Conservation (phyloP, 1,140 invertebrate species). For the Leptinotarsa defecta region DNA sequence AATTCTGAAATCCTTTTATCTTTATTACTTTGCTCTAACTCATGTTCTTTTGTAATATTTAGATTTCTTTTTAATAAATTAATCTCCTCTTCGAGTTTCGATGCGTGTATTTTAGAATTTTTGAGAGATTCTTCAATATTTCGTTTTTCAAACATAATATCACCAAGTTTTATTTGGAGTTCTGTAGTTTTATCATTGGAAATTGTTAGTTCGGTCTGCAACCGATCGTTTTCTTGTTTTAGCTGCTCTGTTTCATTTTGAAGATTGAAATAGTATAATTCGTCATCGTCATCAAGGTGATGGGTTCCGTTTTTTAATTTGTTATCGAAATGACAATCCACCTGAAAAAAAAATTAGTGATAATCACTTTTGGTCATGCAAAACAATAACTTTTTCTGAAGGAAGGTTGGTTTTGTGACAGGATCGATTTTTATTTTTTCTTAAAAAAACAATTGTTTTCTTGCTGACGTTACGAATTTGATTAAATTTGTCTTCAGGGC, state of each 20-base stretch:
- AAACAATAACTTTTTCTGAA: too few relatives aligned
- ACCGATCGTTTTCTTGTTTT: constrained; percentile 14
- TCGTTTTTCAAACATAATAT: constrained; percentile 5
- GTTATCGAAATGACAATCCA: constrained; percentile 4
- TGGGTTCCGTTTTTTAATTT: constrained; percentile 8
- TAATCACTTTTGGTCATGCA: neutral
- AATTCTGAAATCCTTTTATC: neutral
- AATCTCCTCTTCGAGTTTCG: neutral
- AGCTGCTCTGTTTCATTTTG: constrained; percentile 12
- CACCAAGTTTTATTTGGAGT: neutral
- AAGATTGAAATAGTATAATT: neutral
- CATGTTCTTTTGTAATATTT: neutral
- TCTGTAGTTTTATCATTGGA: neutral
- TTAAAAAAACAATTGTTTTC: too few relatives aligned
- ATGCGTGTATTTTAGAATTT: neutral
- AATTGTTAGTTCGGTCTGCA: neutral
- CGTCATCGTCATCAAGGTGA: neutral
- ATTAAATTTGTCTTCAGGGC: too few relatives aligned
- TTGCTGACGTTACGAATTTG: too few relatives aligned
- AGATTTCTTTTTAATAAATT: neutral
- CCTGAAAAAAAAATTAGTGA: neutral
- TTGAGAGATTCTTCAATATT: neutral
- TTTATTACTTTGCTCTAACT: neutral
- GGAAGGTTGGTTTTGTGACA: too few relatives aligned
- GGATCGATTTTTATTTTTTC: too few relatives aligned